Base-by-base conservation (phyloP, 1,140 invertebrate species). In the Drosophila persimilis region DNA sequence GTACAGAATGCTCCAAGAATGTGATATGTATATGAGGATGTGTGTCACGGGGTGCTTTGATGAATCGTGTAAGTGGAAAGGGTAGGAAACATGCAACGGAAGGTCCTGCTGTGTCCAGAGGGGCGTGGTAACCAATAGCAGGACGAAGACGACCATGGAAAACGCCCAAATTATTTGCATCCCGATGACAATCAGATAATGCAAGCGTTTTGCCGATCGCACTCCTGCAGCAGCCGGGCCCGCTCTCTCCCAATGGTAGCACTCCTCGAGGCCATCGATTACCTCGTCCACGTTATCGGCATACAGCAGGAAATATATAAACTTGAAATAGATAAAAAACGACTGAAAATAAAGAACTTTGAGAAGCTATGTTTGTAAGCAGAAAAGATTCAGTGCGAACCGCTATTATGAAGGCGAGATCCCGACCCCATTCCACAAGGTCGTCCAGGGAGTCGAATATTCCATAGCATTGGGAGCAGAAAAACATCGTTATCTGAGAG, bases 21-120 rank as follows among this genome's bases (percentile, higher is more conserved):
- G 80, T 5, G 26, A 47, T 2, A 53, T 4, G 31, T 46, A 86
- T 6, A 80, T 54, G 0, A 64, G 0, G 4, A 13, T 4, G 26
- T 86, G 39, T 0, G 26, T 4, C 2, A 48, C 7, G 0, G 62
- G 61, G 53, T 85, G 73, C 0, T 24, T 39, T 0, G 48, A 20
- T 0, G 80, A 73, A 66, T 80, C 29, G 8, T 77, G 69, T 45
- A 53, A 50, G 0, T 58, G n/a, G 43, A 51, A 84, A 2, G 80
- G 80, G 44, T 22, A 84, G 2, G 41, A 17, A 0, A 45, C 56
- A 29, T 79, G 65, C 43, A 84, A 79, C 2, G 80, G 80, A 6
- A 84, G 24, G 6, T 8, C 8, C n/a, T 69, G 72, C 4, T 47
- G 15, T 1, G 73, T 53, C 58, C 59, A 84, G 6, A 72, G 5